These are phyloP conservation scores for Spodoptera frugiperda DNA, from an alignment of 1,140 invertebrate genomes.

Conservation along the genomic window DNA sequence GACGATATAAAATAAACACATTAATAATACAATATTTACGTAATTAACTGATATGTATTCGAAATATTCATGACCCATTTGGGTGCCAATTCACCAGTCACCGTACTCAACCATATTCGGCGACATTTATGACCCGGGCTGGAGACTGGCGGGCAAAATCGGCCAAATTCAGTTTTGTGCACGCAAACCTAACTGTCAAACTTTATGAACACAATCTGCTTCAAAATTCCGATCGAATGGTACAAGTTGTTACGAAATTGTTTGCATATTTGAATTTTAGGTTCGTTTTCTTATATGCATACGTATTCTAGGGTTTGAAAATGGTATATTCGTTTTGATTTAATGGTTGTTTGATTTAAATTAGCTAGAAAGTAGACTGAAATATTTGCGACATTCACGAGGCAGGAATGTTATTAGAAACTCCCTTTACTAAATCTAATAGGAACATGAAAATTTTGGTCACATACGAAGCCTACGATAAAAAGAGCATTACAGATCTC, in stretches of 20 bases:
- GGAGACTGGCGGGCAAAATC: neutral
- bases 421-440: too few relatives aligned
- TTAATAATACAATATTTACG: neutral
- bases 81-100: neutral
- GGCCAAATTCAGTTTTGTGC: slow-evolving; percentile 3
- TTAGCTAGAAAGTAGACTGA: too few relatives aligned
- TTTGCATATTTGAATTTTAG: slow-evolving; percentile 15
- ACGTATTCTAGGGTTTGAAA: neutral
- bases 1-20: neutral
- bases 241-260: slow-evolving; percentile 20
- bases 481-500: too few relatives aligned
- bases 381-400: too few relatives aligned
- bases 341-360: too few relatives aligned
- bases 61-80: slow-evolving; percentile 19
- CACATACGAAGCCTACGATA: too few relatives aligned
- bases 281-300: neutral
- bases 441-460: too few relatives aligned
- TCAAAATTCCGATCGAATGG: slow-evolving; percentile 18
- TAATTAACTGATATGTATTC: slow-evolving; percentile 20
- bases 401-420: too few relatives aligned
- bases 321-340: neutral
- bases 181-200: slow-evolving; percentile 25
- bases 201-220: slow-evolving; percentile 7
- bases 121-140: neutral
- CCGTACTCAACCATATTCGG: neutral